Percentiles rank a stretch among this genome's conserved stretches.
Conservation (phyloP, 2,888 invertebrate genomes). For the Cryptocephalus moraei region DNA sequence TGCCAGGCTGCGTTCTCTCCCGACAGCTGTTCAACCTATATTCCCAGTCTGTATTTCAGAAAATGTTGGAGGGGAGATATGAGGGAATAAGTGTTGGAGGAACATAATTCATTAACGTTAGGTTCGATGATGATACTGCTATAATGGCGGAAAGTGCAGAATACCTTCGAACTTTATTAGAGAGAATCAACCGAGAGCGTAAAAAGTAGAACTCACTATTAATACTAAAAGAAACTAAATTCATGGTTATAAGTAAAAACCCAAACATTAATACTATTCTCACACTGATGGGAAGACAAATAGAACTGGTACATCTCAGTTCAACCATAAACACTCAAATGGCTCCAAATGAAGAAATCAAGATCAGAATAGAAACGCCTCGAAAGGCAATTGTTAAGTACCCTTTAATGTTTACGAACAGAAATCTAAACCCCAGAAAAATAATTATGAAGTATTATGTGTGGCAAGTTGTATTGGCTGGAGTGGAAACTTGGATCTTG, state of each 20-base stretch:
- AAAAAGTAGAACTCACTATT: too few species aligned
- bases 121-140: neutral
- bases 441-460: neutral
- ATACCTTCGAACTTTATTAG: neutral
- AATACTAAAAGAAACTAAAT: neutral
- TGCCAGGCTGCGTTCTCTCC: neutral
- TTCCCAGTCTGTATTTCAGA: too few species aligned
- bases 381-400: neutral
- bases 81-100: neutral
- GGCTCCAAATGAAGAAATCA: neutral
- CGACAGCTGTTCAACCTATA: neutral
- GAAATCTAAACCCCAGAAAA: neutral
- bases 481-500: neutral
- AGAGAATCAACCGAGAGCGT: neutral
- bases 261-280: neutral
- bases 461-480: neutral
- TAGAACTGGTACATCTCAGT: neutral
- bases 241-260: neutral
- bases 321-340: neutral
- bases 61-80: too few species aligned
- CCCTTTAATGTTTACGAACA: neutral
- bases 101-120: neutral
- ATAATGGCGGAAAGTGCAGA: neutral
- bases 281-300: neutral
- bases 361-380: neutral